Base-by-base conservation (phyloP, 2,888 invertebrate genomes). In the Unio delphinus region DNA sequence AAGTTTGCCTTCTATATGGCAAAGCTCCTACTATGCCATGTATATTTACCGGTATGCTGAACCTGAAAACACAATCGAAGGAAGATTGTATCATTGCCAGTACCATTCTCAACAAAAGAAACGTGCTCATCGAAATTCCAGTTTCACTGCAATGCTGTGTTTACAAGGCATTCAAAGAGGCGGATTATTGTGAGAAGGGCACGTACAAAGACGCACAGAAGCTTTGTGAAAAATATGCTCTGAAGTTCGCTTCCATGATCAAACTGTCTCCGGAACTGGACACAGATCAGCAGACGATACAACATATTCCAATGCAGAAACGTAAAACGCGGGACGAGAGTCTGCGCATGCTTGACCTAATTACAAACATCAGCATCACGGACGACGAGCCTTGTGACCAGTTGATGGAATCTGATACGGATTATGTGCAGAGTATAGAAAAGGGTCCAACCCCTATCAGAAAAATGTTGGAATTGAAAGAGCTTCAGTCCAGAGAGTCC, bases 101-200 rank as follows among this genome's bases (percentile, higher is more conserved):
- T 58, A 85, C 85, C 7, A 75, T 84, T 62, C 69, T 83, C 23
- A 83, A 84, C 71, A 82, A 79, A 65, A 76, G 85, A 67, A 85
- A 87, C 69, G 85, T 85, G 17, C 72, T 87, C 20, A 80, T 87
- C 70, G 87, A 87, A 70, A 58, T 86, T 26, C 85, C 86, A 6
- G 65, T 80, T 11, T 65, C 58, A 23, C 59, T 74, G 6, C 65
- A 74, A 17, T 80, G 80, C 61, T 60, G 30, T 61, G 73, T 83
- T 1, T 70, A 63, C 59, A 70, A 70, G 7, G 73, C 80, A 17
- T 64, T 65, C 20, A 65, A 80, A 56, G 80, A 79, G 18, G 81
- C 80, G 1, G 75, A 78, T n/a, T 80, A 80, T 64, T n/a, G 66
- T 34, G 74, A 80, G 45, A 59, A 79, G 67, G 45, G 72, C 26